phyloP scores from a whole-genome alignment of 1,140 invertebrate species.

The Theocolax elegans region DNA sequence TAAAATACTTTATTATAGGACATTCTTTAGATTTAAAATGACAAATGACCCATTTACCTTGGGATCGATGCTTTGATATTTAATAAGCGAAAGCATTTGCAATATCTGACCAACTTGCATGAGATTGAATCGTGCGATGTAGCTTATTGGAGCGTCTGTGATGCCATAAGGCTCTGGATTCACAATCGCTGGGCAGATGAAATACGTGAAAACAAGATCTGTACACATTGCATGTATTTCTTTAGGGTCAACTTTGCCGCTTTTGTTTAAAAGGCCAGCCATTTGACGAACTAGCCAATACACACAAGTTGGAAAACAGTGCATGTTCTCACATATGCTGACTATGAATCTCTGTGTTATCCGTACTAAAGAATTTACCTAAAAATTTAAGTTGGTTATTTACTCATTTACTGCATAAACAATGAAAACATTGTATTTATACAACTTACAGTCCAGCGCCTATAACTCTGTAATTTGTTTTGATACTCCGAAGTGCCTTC shows the following conservation, averaged over 20 bases:
- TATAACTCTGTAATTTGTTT: conserved; percentile 79
- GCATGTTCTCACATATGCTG: conserved; percentile 87
- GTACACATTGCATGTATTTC: conserved; percentile 86
- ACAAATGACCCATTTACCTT: conserved; percentile 65
- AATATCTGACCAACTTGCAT: conserved; percentile 92
- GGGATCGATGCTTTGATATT: conserved; percentile 81
- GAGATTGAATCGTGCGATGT: conserved; percentile 91
- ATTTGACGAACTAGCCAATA: conserved; percentile 83
- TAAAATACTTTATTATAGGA: no score
- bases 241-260: conserved; percentile 71
- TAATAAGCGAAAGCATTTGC: conserved; percentile 88
- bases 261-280: conserved; percentile 76
- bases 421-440: neutral
- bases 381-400: no score
- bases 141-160: conserved; percentile 91
- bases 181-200: conserved; percentile 96
- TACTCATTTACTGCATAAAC: neutral
- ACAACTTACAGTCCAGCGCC: conserved; percentile 74
- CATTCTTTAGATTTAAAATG: no score
- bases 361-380: conserved; percentile 78
- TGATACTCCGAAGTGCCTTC: conserved; percentile 78
- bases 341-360: conserved; percentile 86
- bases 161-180: conserved; percentile 97
- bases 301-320: conserved; percentile 89
- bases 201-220: conserved; percentile 92